Evolutionary conservation across 2,113 vertebrate genomes (phyloP).

Genomic region (Hemicordylus capensis): DNA sequence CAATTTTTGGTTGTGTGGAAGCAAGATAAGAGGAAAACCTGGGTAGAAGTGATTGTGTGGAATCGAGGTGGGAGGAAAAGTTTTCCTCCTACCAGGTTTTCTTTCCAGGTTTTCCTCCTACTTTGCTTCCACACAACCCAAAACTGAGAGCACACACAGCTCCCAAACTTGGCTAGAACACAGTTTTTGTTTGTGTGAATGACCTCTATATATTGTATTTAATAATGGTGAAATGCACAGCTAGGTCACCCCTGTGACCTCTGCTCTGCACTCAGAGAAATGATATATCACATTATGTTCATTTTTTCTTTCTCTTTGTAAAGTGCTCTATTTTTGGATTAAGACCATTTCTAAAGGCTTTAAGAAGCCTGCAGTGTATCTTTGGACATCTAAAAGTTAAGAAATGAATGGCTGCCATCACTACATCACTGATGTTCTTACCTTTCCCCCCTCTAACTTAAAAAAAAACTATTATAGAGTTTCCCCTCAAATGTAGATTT

Average conservation of each 20-base stretch:
- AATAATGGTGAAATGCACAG: neutral
- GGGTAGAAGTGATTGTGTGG: too few species aligned
- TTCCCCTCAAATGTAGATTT: neutral
- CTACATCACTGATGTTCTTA: neutral
- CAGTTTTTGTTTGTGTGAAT: too few species aligned
- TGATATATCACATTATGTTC: neutral
- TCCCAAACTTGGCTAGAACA: too few species aligned
- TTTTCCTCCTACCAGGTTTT: too few species aligned
- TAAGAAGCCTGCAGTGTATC: neutral
- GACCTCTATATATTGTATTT: neutral
- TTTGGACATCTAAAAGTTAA: neutral
- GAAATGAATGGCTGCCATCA: neutral
- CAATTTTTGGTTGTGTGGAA: too few species aligned
- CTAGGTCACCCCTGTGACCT: neutral
- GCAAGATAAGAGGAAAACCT: too few species aligned
- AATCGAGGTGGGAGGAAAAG: too few species aligned
- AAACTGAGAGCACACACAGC: too few species aligned
- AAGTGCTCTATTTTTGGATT: neutral
- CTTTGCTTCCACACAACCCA: too few species aligned
- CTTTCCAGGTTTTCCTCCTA: too few species aligned
- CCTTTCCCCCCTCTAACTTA: too few species aligned
- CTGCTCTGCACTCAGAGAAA: accelerated
- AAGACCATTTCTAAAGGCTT: neutral
- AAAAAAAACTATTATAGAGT: neutral
- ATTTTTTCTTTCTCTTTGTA: neutral